These are phyloP conservation scores for Scyliorhinus canicula DNA, from an alignment of 2,797 vertebrate species.

Conservation along the genomic window DNA sequence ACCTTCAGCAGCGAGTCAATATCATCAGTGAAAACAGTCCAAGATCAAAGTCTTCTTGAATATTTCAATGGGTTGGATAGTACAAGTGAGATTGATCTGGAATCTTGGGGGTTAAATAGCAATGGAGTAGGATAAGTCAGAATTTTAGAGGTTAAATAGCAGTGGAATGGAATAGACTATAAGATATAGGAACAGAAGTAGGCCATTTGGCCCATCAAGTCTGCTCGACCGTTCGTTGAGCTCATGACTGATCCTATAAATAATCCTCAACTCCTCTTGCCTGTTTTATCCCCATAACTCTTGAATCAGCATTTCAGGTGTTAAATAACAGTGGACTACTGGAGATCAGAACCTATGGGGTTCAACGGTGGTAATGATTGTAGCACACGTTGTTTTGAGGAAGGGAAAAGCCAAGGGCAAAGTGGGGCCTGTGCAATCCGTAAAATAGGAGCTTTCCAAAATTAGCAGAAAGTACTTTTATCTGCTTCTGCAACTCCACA, in stretches of 20 bases:
- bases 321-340: no score
- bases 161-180: no score
- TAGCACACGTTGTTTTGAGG: background rate
- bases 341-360: background rate
- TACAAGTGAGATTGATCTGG: background rate
- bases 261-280: no score
- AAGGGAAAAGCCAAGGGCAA: background rate
- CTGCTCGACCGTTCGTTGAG: no score
- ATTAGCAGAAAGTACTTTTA: background rate
- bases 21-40: background rate
- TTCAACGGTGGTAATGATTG: background rate
- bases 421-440: background rate
- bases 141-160: no score
- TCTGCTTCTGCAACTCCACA: background rate
- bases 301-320: no score
- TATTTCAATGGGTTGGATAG: background rate
- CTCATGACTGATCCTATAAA: no score
- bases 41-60: background rate
- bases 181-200: no score
- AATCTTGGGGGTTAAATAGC: background rate
- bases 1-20: background rate
- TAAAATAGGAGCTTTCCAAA: background rate
- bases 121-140: background rate
- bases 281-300: no score
- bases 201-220: no score